These are phyloP conservation scores for Lasaia peninsularis DNA, from an alignment of 1,140 invertebrate species.

Conservation along the genomic window DNA sequence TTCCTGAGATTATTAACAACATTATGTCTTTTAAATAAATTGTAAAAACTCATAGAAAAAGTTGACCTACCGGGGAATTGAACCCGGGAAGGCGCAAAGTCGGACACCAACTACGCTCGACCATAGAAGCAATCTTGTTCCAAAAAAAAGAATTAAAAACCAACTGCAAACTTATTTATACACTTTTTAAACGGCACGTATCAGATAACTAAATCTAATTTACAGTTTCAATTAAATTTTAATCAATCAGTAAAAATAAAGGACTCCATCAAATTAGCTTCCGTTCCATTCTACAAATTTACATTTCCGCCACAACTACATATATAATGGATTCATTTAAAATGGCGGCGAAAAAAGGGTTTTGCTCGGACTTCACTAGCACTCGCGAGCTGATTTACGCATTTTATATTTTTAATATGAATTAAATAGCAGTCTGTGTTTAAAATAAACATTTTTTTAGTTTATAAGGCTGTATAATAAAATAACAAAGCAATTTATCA, in stretches of 20 bases:
- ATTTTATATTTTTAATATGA: too few relatives aligned
- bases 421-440: too few relatives aligned
- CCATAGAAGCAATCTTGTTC: too few relatives aligned
- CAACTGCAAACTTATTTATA: too few relatives aligned
- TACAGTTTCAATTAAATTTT: constrained; percentile 28
- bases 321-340: constrained; percentile 40
- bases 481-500: neutral
- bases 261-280: constrained; percentile 29
- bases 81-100: too few relatives aligned
- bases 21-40: too few relatives aligned
- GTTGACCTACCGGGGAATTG: too few relatives aligned
- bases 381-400: neutral
- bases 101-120: too few relatives aligned
- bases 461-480: neutral
- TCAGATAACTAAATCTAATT: constrained; percentile 23
- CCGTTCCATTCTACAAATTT: constrained; percentile 25
- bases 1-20: too few relatives aligned
- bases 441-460: neutral
- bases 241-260: constrained; percentile 35
- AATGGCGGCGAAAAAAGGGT: constrained; percentile 35
- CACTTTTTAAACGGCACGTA: neutral
- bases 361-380: neutral
- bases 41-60: too few relatives aligned
- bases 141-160: too few relatives aligned
- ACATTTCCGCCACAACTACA: constrained; percentile 30